Evolutionary conservation across 2,797 vertebrate species (phyloP).

Genomic region (Microhierax caerulescens): DNA sequence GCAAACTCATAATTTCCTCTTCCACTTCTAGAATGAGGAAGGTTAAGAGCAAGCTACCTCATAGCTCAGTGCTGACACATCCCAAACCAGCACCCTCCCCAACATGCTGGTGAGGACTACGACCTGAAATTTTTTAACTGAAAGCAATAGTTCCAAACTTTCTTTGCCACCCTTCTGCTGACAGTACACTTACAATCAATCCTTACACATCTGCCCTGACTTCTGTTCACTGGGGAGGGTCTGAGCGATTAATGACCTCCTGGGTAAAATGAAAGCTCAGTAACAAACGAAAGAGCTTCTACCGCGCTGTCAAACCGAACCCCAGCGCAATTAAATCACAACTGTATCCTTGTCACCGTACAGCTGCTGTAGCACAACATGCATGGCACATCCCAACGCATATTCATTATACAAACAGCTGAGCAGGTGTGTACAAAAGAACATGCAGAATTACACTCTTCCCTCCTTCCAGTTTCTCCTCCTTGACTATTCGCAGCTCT

Average conservation of each 20-base stretch:
- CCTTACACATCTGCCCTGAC: neutral
- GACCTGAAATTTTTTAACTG: neutral
- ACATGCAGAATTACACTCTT: neutral
- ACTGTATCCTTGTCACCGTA: neutral
- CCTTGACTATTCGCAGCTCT: neutral
- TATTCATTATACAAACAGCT: neutral
- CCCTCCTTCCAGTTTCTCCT: neutral
- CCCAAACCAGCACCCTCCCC: neutral
- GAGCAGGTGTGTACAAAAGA: neutral
- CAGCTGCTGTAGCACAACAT: neutral
- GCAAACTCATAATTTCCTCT: slow-evolving; percentile 45
- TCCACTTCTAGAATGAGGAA: slow-evolving; percentile 43
- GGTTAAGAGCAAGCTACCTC: slow-evolving; percentile 17
- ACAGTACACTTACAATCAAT: neutral
- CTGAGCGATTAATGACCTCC: neutral
- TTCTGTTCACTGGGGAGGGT: neutral
- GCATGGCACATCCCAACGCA: neutral
- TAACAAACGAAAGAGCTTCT: neutral
- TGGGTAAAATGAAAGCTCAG: neutral
- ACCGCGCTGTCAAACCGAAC: neutral
- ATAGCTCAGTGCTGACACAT: neutral
- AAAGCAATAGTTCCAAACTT: neutral
- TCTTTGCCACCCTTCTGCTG: neutral
- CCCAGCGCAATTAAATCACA: neutral
- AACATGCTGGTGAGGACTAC: neutral